Percentiles rank a stretch among this genome's conserved stretches.
phyloP scores from a whole-genome alignment of 2,797 vertebrate genomes.

The Hoplostethus atlanticus region DNA sequence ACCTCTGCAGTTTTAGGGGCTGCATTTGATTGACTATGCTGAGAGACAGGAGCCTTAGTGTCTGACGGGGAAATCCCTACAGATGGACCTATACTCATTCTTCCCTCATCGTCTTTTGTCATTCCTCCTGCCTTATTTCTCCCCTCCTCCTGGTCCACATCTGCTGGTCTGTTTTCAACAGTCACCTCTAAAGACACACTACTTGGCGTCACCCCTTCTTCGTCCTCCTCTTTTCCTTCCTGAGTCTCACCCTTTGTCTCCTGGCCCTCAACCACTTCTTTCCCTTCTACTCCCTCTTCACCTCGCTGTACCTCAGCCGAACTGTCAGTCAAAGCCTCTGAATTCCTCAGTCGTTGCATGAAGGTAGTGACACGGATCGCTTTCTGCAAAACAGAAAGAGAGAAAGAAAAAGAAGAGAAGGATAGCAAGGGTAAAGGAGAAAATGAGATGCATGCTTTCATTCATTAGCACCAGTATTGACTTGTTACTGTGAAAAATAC shows the following conservation, averaged over 20 bases:
- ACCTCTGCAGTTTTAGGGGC: slow-evolving; percentile 56
- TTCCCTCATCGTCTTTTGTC: slow-evolving; percentile 55
- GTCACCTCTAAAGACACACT: slow-evolving; percentile 84
- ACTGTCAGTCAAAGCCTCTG: slow-evolving; percentile 79
- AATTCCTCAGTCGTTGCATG: slow-evolving; percentile 89
- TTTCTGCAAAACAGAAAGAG: slow-evolving; percentile 83
- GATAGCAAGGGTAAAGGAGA: slow-evolving; percentile 32
- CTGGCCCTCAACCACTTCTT: slow-evolving; percentile 64
- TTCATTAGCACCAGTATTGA: slow-evolving; percentile 12
- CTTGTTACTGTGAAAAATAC: slow-evolving; percentile 31
- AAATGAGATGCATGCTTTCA: slow-evolving; percentile 22
- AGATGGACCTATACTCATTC: slow-evolving; percentile 50
- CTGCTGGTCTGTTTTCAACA: slow-evolving; percentile 76
- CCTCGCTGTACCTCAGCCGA: slow-evolving; percentile 63
- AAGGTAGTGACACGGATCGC: slow-evolving; percentile 91
- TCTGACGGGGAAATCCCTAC: slow-evolving; percentile 72
- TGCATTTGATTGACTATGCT: slow-evolving; percentile 49
- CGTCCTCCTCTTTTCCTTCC: slow-evolving; percentile 70
- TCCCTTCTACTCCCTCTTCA: slow-evolving; percentile 61
- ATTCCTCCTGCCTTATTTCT: slow-evolving; percentile 36
- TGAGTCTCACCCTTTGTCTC: slow-evolving; percentile 68
- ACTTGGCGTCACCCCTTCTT: slow-evolving; percentile 78
- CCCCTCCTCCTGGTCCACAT: slow-evolving; percentile 61
- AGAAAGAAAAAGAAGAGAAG: not conserved
- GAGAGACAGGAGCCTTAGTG: slow-evolving; percentile 59